A percentile compares a stretch with the other conserved stretches of the same genome.
Evolutionary conservation across 2,888 invertebrate genomes (phyloP).

Genomic region (Lithophane ornitopus): DNA sequence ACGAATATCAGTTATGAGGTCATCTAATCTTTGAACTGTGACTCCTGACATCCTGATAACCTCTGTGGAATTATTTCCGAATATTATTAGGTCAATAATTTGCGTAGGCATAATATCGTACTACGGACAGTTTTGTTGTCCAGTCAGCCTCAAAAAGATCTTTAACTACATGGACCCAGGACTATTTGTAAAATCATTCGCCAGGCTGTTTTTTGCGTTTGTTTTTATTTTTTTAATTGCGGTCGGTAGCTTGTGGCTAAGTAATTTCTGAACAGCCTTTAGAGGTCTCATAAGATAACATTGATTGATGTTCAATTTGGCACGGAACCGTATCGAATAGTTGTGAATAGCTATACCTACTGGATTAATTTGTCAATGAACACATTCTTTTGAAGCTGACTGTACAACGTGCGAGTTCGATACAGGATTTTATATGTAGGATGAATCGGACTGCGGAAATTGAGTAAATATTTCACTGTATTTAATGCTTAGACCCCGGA

Average conservation of each 20-base stretch:
- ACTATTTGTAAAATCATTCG: too few relatives aligned
- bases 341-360: too few relatives aligned
- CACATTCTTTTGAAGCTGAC: not conserved
- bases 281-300: not conserved
- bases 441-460: not conserved
- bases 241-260: too few relatives aligned
- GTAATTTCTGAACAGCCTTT: not conserved
- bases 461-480: not conserved
- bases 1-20: slow-evolving; percentile 27
- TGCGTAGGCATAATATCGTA: slow-evolving; percentile 1
- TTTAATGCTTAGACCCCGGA: not conserved
- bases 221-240: too few relatives aligned
- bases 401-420: not conserved
- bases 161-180: too few relatives aligned
- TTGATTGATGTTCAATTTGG: not conserved
- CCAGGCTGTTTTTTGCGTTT: not conserved
- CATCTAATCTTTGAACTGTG: slow-evolving; percentile 39
- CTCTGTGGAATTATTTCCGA: slow-evolving; percentile 42
- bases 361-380: not conserved
- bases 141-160: not conserved
- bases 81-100: slow-evolving; percentile 46
- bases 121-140: not conserved
- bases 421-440: not conserved
- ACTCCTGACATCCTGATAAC: slow-evolving; percentile 55
- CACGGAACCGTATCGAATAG: not conserved